Conservation (phyloP, 2,888 invertebrate species). For the Omphaloscelis lunosa region DNA sequence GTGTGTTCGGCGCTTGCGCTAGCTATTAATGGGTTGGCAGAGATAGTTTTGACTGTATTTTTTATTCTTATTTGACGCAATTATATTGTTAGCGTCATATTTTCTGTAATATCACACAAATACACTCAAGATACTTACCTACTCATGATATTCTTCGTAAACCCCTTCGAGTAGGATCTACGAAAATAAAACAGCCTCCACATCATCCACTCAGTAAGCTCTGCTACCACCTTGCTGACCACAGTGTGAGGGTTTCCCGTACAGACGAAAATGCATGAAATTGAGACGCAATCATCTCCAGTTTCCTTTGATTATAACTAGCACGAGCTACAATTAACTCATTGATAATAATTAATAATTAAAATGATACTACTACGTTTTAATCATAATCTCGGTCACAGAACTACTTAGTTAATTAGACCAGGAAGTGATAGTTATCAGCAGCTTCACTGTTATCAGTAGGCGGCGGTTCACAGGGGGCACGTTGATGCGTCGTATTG, state of each 20-base stretch:
- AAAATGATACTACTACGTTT: conserved; percentile 33
- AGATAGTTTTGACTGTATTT: conserved; percentile 12
- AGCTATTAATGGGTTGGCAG: conserved; percentile 1
- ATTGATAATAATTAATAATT: conserved; percentile 16
- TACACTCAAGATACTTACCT: neutral
- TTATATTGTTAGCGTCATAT: neutral
- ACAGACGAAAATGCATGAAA: neutral
- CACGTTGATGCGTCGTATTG: conserved; percentile 40
- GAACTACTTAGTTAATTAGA: conserved; percentile 19
- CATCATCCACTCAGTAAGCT: neutral
- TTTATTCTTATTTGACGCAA: neutral
- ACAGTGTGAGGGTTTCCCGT: neutral
- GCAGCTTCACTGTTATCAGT: conserved; percentile 18
- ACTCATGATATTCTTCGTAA: neutral
- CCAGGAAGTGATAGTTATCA: conserved; percentile 39
- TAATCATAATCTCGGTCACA: conserved; percentile 36
- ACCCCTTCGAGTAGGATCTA: neutral
- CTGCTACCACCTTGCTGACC: neutral
- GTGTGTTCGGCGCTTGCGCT: neutral
- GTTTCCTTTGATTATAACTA: neutral
- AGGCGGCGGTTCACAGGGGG: conserved; percentile 34
- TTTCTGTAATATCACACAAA: neutral
- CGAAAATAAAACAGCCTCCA: neutral
- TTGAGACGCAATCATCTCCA: neutral
- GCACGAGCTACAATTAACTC: conserved; percentile 48